Base-by-base conservation (phyloP, 2,797 vertebrate species). In the Mastacembelus armatus region DNA sequence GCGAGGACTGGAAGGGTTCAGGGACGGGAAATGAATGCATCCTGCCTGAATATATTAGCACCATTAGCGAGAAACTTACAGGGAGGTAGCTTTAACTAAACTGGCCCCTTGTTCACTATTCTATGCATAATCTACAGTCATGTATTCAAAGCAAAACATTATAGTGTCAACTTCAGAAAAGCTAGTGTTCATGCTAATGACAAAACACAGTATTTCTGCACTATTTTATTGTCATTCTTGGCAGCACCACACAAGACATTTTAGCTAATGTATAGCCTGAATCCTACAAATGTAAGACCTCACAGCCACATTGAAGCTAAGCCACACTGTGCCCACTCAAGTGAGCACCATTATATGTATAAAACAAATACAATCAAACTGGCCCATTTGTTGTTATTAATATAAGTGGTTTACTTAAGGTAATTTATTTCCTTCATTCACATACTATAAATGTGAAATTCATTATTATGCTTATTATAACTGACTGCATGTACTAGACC, bases 321-420 rank as follows among this genome's bases (percentile, higher is more conserved):
- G 35, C 16, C 27, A 9, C 48, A 52, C 27, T 51, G 38, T n/a
- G 24, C 10, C 10, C 2, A n/a, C 47, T 68, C 24, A 39, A 24
- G 24, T 45, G 33, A 71, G 62, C 12, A 14, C 5, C 49, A 63
- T 66, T 47, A 58, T 50, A 19, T 35, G 64, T 18, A 22, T 24
- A 48, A 56, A 64, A 42, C 43, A 44, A n/a, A n/a, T n/a, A 39
- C 52, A 45, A n/a, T 64, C 7, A 30, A 30, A 48, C 38, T 44
- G 14, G 3, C 44, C 44, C 3, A 47, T 67, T 47, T 71, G 36
- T 19, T 40, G 38, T 54, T 65, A 44, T 47, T 16, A 18, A 15
- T 14, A 44, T 45, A 36, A 42, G 36, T 16, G 42, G 22, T 44
- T 51, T 49, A 66, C 77, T 42, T 32, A 19, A 45, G 9, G 6